Base-by-base conservation (phyloP, 2,888 invertebrate genomes). In the Meloe dianella region DNA sequence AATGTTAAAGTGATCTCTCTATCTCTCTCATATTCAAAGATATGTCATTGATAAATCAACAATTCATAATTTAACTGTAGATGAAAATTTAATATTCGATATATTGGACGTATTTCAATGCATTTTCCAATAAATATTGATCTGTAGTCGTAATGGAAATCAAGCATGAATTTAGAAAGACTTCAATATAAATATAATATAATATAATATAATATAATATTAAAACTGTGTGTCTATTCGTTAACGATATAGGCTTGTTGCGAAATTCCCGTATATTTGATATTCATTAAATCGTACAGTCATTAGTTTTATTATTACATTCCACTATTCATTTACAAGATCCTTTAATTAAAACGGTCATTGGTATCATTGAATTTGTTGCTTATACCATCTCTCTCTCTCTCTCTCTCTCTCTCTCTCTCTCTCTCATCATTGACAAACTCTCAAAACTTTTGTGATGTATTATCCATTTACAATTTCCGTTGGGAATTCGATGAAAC, bases 251-350 rank as follows among this genome's bases (percentile, higher is more conserved):
- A n/a, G n/a, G 41, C 20, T 47, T 47, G 47, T 51, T 24, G 8
- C 51, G 20, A 12, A 51, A 51, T 38, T 59, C 59, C 30, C 14
- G 59, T 69, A 64, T 61, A 65, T 67, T 51, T 65, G 57, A 64
- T 54, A 64, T 64, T 67, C 70, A 60, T 68, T 69, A 70, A 73
- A 71, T 70, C 68, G 67, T 69, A 64, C 63, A 69, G 65, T 72
- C 71, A 69, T 73, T 73, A 73, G 68, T 72, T 73, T 67, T 67
- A 70, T 67, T 67, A 70, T 71, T 72, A 69, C 70, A 72, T 73
- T 71, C 71, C 70, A 70, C 70, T 67, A 71, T 68, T 72, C 73
- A 72, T 73, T 51, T 73, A 72, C 68, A 68, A 66, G 67, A 72
- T 68, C 72, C 68, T 71, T 71, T 73, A 73, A 73, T 73, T 73